Percentiles rank a stretch among this genome's conserved stretches.
Evolutionary conservation across 2,797 vertebrate species (phyloP).

Genomic region (Malurus leucopterus): DNA sequence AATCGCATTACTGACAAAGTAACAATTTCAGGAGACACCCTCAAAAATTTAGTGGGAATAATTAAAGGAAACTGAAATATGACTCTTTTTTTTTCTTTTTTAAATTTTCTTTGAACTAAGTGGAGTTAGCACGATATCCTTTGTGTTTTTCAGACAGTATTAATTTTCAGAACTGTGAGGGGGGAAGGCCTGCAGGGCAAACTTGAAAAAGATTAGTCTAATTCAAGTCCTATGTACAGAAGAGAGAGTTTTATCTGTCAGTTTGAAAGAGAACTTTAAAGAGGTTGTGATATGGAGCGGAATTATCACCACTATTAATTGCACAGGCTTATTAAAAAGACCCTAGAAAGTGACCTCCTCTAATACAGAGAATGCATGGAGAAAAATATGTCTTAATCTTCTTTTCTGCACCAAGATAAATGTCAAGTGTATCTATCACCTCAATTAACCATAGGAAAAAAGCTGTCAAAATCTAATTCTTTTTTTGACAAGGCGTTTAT

Average conservation of each 20-base stretch:
- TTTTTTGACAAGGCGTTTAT: conserved; percentile 75
- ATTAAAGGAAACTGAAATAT: conserved; percentile 65
- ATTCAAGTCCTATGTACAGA: conserved; percentile 68
- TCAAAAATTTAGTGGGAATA: conserved; percentile 71
- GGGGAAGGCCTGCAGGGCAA: conserved; percentile 63
- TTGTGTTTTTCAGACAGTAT: conserved; percentile 73
- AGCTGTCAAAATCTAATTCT: conserved; percentile 80
- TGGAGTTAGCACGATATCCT: conserved; percentile 54
- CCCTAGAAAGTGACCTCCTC: conserved; percentile 78
- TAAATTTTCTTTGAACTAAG: conserved; percentile 49
- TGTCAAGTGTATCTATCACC: conserved; percentile 86
- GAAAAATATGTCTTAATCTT: conserved; percentile 81
- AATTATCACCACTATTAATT: conserved; percentile 81
- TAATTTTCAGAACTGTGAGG: conserved; percentile 70
- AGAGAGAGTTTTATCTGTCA: conserved; percentile 70
- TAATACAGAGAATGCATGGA: conserved; percentile 74
- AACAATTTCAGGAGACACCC: conserved; percentile 2
- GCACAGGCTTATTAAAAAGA: conserved; percentile 80
- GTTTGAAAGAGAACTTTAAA: conserved; percentile 75
- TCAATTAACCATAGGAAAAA: conserved; percentile 83
- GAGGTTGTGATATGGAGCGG: conserved; percentile 65
- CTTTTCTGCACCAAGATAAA: conserved; percentile 76
- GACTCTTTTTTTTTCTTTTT: neutral
- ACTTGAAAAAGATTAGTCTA: conserved; percentile 75
- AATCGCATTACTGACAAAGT: neutral